Base-by-base conservation (phyloP, 1,140 invertebrate species). In the Thaumetopoea pityocampa region DNA sequence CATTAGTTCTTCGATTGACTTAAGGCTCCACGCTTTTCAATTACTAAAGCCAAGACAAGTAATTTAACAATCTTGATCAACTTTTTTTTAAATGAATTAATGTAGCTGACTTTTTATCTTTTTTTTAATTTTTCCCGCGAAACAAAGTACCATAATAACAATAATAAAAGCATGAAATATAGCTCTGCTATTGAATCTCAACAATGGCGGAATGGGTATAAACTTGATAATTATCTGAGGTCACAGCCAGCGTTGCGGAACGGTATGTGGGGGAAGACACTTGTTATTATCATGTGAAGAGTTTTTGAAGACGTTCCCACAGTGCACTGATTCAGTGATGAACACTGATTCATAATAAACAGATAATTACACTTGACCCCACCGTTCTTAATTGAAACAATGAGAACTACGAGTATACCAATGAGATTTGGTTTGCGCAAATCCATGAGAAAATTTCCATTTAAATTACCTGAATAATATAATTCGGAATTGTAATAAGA, bases 301-400 rank as follows among this genome's bases (percentile, higher is more conserved):
- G 50, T 62, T 76, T 80, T 78, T 61, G 62, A 79, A 83, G 73
- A 79, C 73, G 72, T 83, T 83, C 79, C 79, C 79, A 83, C 79
- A 67, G 38, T 49, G 62, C 68, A 66, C 67, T 77, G 78, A 77
- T 82, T 79, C 58, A 63, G 66, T 52, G 65, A 77, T 79, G 67
- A 69, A 67, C 67, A 67, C 62, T 66, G 72, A 79, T 78, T 81
- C 74, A 70, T 79, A n/a, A n/a, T n/a, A 76, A 76, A 64, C 53
- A 65, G 54, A 58, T 77, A 73, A 82, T 78, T 79, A 76, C 61
- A 59, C 63, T 67, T 69, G 67, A 65, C 63, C 65, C 51, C 49
- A 48, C 37, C 24, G 34, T 38, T 57, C 55, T 71, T 67, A 64
- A 70, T 68, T 73, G 56, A 56, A 55, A 65, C 65, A 67, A 66